Evolutionary conservation across 2,888 invertebrate species (phyloP).

Genomic region (Druceiella hillmani): DNA sequence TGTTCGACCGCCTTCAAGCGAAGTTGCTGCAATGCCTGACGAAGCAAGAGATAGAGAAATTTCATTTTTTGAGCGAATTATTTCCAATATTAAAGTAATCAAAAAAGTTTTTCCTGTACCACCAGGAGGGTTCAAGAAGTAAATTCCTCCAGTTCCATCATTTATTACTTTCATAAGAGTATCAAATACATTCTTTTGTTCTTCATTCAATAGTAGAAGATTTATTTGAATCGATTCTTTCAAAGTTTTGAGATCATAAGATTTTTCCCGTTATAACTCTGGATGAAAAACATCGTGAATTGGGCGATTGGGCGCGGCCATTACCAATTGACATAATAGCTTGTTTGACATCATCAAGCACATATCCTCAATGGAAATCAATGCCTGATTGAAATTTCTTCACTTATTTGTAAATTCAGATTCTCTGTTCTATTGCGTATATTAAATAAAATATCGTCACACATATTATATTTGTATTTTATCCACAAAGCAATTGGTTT

Average conservation of each 20-base stretch:
- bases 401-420: conserved; percentile 7
- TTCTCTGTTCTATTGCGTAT: no score
- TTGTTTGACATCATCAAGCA: conserved; percentile 22
- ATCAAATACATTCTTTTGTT: conserved; percentile 23
- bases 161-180: conserved; percentile 22
- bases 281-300: conserved; percentile 24
- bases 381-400: conserved; percentile 1
- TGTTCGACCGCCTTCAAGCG: conserved; percentile 21
- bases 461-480: no score
- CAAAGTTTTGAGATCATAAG: conserved; percentile 22
- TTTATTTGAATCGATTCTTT: conserved; percentile 24
- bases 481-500: no score
- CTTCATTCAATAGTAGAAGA: conserved; percentile 23
- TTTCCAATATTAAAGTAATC: conserved; percentile 18
- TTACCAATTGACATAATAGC: conserved; percentile 25
- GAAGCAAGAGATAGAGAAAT: conserved; percentile 20
- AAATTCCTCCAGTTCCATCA: conserved; percentile 22
- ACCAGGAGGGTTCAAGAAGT: conserved; percentile 18
- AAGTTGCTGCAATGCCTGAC: conserved; percentile 20
- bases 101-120: conserved; percentile 21
- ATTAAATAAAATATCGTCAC: no score
- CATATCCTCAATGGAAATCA: conserved; percentile 12
- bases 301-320: conserved; percentile 27
- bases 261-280: conserved; percentile 22
- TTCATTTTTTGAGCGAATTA: conserved; percentile 16